phyloP scores from a whole-genome alignment of 2,888 invertebrate species.

The Leptopilina drosophilae region DNA sequence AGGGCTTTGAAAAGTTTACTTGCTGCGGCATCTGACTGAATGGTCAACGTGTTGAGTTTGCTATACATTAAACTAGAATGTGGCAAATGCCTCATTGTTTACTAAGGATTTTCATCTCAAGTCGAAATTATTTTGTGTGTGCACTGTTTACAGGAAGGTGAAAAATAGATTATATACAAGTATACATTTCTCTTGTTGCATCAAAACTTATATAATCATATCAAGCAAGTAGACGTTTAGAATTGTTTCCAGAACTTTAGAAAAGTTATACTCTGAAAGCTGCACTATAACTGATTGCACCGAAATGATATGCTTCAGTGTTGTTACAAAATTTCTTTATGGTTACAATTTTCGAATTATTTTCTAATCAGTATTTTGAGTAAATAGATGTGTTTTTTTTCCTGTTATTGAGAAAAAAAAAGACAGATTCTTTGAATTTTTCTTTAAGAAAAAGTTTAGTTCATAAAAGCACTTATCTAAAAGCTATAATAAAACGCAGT shows the following conservation, averaged over 20 bases:
- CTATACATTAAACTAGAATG: neutral
- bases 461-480: conserved; percentile 19
- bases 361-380: too few relatives aligned
- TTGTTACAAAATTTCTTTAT: too few relatives aligned
- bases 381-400: too few relatives aligned
- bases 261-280: too few relatives aligned
- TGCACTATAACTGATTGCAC: too few relatives aligned
- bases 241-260: neutral
- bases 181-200: neutral
- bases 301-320: too few relatives aligned
- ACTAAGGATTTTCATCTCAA: conserved; percentile 6
- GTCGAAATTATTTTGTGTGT: neutral
- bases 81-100: neutral
- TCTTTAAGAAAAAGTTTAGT: neutral
- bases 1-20: conserved; percentile 54
- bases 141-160: neutral
- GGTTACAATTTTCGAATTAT: too few relatives aligned
- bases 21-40: neutral
- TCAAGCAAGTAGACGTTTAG: neutral
- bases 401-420: too few relatives aligned
- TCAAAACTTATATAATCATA: neutral
- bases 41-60: conserved; percentile 16
- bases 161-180: neutral
- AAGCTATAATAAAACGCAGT: neutral
- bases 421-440: neutral